Conservation (phyloP, 2,797 vertebrate genomes). For the Nyctalus aviator region DNA sequence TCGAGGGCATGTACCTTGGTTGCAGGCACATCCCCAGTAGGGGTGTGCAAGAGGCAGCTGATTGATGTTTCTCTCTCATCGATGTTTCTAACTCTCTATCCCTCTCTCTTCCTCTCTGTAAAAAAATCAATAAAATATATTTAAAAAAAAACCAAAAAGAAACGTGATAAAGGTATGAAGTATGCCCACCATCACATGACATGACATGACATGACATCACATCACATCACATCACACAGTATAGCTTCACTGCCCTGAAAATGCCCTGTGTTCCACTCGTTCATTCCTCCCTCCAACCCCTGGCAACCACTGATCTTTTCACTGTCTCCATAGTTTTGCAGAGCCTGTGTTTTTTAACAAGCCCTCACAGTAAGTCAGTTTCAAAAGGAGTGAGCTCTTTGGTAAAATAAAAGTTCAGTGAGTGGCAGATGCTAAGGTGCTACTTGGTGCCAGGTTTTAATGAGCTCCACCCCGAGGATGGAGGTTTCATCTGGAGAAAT, state of each 20-base stretch:
- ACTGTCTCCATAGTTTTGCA: neutral
- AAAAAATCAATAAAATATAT: no score
- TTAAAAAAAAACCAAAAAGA: no score
- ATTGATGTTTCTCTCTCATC: no score
- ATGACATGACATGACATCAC: no score
- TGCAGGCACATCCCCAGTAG: no score
- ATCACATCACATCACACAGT: neutral
- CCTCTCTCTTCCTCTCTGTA: no score
- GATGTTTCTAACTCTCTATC: no score
- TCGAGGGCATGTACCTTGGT: no score
- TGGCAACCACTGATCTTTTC: fast-evolving
- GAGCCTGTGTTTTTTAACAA: neutral
- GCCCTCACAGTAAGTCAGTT: neutral
- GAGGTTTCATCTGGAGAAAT: neutral
- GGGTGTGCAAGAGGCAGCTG: no score
- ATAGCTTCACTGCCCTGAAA: fast-evolving
- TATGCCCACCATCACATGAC: fast-evolving
- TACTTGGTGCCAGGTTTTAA: neutral
- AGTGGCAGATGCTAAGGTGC: no score
- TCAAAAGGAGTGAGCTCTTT: neutral
- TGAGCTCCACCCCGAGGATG: no score
- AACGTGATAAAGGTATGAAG: fast-evolving
- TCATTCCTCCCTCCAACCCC: neutral
- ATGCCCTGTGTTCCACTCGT: fast-evolving
- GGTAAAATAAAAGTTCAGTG: fast-evolving